Percentiles rank a stretch among this genome's conserved stretches.
phyloP scores from a whole-genome alignment of 2,797 vertebrate genomes.

The Chelidonichthys spinosus region DNA sequence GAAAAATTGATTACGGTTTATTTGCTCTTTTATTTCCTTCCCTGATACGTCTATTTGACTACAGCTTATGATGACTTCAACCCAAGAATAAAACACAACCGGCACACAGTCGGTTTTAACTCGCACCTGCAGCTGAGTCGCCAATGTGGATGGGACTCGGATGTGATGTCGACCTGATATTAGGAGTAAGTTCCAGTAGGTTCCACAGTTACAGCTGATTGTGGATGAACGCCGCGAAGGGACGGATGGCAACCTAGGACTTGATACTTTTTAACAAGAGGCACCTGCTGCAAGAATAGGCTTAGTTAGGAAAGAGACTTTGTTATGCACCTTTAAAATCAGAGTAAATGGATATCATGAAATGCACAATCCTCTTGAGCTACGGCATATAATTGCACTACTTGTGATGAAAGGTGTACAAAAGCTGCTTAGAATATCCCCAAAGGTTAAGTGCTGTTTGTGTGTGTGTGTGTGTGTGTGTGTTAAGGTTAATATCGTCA shows the following conservation, averaged over 20 bases:
- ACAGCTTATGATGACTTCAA: constrained; percentile 81
- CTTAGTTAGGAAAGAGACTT: constrained; percentile 31
- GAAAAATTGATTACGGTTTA: constrained; percentile 41
- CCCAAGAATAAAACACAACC: constrained; percentile 77
- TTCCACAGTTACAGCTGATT: constrained; percentile 52
- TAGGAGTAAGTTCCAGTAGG: constrained; percentile 54
- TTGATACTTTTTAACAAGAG: constrained; percentile 80
- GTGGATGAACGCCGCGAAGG: constrained; percentile 39
- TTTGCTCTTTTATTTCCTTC: constrained; percentile 62
- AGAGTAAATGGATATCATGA: constrained; percentile 51
- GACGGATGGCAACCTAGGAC: constrained; percentile 58
- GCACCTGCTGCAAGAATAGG: constrained; percentile 86
- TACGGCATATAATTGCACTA: constrained; percentile 62
- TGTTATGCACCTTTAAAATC: constrained; percentile 62
- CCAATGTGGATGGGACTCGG: constrained; percentile 73
- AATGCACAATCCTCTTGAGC: constrained; percentile 55
- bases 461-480: constrained; percentile 23
- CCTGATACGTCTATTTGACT: constrained; percentile 86
- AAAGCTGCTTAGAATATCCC: constrained; percentile 74
- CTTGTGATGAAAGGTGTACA: constrained; percentile 77
- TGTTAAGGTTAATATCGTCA: constrained; percentile 8
- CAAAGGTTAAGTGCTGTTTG: constrained; percentile 20
- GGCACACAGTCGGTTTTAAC: constrained; percentile 55
- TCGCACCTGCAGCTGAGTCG: constrained; percentile 65
- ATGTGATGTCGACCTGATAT: constrained; percentile 60